Evolutionary conservation across 2,113 vertebrate genomes (phyloP).

Genomic region (Fulmarus glacialis): DNA sequence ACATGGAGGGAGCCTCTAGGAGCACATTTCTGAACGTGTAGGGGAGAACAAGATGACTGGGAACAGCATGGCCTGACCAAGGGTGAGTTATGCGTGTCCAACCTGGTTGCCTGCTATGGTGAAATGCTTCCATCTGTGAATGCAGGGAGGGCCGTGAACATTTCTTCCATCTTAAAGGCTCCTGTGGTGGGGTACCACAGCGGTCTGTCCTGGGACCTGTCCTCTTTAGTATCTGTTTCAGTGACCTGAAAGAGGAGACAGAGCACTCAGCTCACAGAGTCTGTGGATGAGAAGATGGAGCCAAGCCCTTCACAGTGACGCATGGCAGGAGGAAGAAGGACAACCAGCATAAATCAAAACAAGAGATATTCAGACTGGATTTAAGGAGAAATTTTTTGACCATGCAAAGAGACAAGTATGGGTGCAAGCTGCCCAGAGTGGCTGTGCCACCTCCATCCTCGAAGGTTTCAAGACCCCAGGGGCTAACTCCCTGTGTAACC

Average conservation of each 20-base stretch:
- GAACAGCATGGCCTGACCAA: background rate
- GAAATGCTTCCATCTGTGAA: background rate
- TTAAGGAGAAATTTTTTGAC: background rate
- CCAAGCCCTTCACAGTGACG: background rate
- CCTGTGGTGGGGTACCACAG: background rate
- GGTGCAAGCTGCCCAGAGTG: background rate
- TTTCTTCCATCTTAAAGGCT: background rate
- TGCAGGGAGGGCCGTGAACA: background rate
- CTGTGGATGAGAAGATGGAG: background rate
- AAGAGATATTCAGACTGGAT: background rate
- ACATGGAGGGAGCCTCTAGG: background rate
- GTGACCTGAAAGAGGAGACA: background rate
- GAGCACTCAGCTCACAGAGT: background rate
- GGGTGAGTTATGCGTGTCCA: background rate
- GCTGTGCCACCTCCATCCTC: background rate
- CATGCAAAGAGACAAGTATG: background rate
- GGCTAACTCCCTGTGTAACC: background rate
- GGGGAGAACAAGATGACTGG: background rate
- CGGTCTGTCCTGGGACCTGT: background rate
- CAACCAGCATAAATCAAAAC: background rate
- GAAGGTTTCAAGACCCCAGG: background rate
- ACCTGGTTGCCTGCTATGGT: background rate
- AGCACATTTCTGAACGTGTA: rapidly evolving
- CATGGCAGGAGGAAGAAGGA: background rate
- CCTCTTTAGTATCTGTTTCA: background rate